Evolutionary conservation across 2,797 vertebrate species (phyloP).

Genomic region (Huso huso): DNA sequence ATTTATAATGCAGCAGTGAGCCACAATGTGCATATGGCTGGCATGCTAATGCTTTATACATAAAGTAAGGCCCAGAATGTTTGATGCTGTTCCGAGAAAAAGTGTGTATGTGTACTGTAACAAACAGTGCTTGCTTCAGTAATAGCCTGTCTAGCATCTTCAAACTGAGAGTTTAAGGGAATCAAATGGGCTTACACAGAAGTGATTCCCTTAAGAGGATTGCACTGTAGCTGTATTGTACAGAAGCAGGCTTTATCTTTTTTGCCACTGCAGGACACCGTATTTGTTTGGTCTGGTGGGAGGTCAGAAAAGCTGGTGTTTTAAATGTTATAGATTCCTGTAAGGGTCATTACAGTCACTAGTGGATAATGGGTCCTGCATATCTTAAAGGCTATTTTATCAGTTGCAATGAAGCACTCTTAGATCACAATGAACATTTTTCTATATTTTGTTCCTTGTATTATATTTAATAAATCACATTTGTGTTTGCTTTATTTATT

Average conservation of each 20-base stretch:
- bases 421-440: no score
- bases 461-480: no score
- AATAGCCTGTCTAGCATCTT: slow-evolving; percentile 7
- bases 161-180: slow-evolving; percentile 9
- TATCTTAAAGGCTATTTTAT: no score
- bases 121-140: slow-evolving; percentile 6
- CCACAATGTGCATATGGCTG: not conserved
- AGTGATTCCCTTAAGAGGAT: slow-evolving; percentile 28
- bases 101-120: not conserved
- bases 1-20: not conserved
- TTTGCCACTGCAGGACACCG: not conserved
- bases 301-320: slow-evolving; percentile 7
- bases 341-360: no score
- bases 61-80: not conserved
- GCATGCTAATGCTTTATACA: slow-evolving; percentile 5
- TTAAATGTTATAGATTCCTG: not conserved
- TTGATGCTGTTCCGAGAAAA: not conserved
- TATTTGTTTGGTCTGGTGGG: not conserved
- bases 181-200: slow-evolving; percentile 8
- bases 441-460: no score
- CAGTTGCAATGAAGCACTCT: no score
- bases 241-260: slow-evolving; percentile 4
- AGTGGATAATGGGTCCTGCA: no score
- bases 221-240: slow-evolving; percentile 15
- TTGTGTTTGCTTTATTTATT: no score